Base-by-base conservation (phyloP, 2,797 vertebrate species). In the Pygocentrus nattereri region DNA sequence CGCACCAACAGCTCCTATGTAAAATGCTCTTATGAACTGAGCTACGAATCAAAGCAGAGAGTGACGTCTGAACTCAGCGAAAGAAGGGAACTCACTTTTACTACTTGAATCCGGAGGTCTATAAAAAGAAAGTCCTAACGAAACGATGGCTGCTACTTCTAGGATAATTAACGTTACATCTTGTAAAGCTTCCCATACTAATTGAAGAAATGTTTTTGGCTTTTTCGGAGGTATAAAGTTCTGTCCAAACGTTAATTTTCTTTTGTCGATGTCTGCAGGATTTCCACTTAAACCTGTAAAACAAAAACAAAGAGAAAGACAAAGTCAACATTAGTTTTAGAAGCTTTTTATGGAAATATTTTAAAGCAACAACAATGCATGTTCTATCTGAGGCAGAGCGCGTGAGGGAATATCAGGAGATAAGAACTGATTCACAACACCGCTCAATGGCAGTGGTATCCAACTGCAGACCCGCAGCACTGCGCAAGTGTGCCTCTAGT, bases 211-310 rank as follows among this genome's bases (percentile, higher is more conserved):
- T 64, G 98, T 99, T 97, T 99, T 99, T 96, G 98, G 96, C 95
- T 99, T 99, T 97, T 99, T 99, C 91, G 98, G 98, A 93, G 98
- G 98, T 98, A 99, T 99, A 92, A 97, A 93, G 93, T 99, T 99
- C 92, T 96, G 92, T 92, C 98, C 98, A 95, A 97, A 99, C 87
- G 90, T 95, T 93, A 93, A 92, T 97, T 96, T 96, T 95, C 98
- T 96, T 93, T 97, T 98, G 89, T 98, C 97, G 85, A 99, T 97
- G 94, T 99, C 98, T 92, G 94, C 89, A 85, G 95, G 97, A 88
- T 97, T 97, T 93, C 98, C 98, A 89, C 96, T 98, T 94, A 99
- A 95, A 94, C 97, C 98, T 99, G 93, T 67, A 86, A 81, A 1
- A 18, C 34, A 68, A 31, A 31, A 76, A 25, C 25, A 79, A 11